A percentile compares a stretch with the other conserved stretches of the same genome.
Evolutionary conservation across 2,888 invertebrate species (phyloP).

Genomic region (Lissocephala sabroskyi): DNA sequence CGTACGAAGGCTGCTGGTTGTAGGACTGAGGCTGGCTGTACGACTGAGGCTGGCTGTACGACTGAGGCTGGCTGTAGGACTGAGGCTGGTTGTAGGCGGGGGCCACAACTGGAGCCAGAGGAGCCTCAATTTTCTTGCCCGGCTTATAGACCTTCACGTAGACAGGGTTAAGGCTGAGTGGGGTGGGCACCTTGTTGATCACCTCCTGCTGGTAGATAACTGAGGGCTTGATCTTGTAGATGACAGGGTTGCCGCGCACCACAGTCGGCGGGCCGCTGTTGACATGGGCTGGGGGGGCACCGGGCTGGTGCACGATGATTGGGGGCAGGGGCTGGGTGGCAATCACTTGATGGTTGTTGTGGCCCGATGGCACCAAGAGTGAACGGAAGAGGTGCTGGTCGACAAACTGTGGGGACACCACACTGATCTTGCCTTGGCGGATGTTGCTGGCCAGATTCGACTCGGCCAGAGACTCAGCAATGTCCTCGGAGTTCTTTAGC

Average conservation of each 20-base stretch:
- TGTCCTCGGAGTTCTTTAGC: slow-evolving; percentile 64
- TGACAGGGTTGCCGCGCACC: slow-evolving; percentile 67
- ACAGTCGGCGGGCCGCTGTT: slow-evolving; percentile 69
- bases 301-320: slow-evolving; percentile 68
- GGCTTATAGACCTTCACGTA: slow-evolving; percentile 71
- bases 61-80: slow-evolving; percentile 45
- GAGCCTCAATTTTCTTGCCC: slow-evolving; percentile 66
- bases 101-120: slow-evolving; percentile 53
- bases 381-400: slow-evolving; percentile 67
- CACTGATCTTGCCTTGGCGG: slow-evolving; percentile 64
- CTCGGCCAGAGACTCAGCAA: slow-evolving; percentile 66
- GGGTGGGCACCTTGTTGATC: slow-evolving; percentile 69
- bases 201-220: slow-evolving; percentile 70
- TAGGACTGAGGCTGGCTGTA: slow-evolving; percentile 42
- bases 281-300: slow-evolving; percentile 59
- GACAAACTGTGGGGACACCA: slow-evolving; percentile 67
- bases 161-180: slow-evolving; percentile 68
- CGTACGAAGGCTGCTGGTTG: slow-evolving; percentile 31
- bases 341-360: slow-evolving; percentile 66
- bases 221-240: slow-evolving; percentile 70
- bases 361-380: slow-evolving; percentile 62
- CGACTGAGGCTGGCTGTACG: slow-evolving; percentile 50
- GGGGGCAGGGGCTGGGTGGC: slow-evolving; percentile 67
- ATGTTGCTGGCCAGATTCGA: slow-evolving; percentile 62
- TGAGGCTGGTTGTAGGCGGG: slow-evolving; percentile 45